These are phyloP conservation scores for Phylloscopus whistleri DNA, from an alignment of 2,113 vertebrate species.

Conservation along the genomic window DNA sequence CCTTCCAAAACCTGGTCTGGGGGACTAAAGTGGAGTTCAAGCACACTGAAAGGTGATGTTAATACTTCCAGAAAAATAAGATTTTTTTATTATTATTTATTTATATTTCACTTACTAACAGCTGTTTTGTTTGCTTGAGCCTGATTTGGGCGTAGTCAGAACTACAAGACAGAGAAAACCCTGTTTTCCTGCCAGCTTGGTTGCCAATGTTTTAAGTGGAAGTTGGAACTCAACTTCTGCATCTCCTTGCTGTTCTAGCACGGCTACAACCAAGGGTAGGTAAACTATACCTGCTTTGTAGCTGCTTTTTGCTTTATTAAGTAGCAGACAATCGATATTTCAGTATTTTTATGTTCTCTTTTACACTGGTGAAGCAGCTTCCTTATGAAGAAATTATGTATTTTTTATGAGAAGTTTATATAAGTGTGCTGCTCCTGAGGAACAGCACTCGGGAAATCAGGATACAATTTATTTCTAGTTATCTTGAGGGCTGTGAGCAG, in stretches of 20 bases:
- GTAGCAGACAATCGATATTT: not conserved
- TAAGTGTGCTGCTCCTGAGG: not conserved
- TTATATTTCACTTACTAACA: not conserved
- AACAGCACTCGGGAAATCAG: not conserved
- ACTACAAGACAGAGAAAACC: not conserved
- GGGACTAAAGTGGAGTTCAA: not conserved
- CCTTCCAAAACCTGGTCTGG: not conserved
- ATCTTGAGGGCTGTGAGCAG: not conserved
- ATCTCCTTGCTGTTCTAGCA: not conserved
- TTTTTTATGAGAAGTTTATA: not conserved
- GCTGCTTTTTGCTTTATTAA: not conserved
- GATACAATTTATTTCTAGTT: not conserved
- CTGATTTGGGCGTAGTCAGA: not conserved
- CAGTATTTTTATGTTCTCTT: not conserved
- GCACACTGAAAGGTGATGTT: fast-evolving
- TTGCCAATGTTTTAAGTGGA: not conserved
- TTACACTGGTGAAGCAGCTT: not conserved
- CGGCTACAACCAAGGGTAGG: fast-evolving
- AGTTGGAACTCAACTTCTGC: not conserved
- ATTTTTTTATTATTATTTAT: not conserved
- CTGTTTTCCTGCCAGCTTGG: not conserved
- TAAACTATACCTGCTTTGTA: not conserved
- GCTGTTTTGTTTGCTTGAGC: not conserved
- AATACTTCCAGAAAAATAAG: not conserved
- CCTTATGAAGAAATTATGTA: not conserved